Percentiles rank a stretch among this genome's conserved stretches.
Conservation (phyloP, 1,140 invertebrate genomes). For the Bombus picipes region DNA sequence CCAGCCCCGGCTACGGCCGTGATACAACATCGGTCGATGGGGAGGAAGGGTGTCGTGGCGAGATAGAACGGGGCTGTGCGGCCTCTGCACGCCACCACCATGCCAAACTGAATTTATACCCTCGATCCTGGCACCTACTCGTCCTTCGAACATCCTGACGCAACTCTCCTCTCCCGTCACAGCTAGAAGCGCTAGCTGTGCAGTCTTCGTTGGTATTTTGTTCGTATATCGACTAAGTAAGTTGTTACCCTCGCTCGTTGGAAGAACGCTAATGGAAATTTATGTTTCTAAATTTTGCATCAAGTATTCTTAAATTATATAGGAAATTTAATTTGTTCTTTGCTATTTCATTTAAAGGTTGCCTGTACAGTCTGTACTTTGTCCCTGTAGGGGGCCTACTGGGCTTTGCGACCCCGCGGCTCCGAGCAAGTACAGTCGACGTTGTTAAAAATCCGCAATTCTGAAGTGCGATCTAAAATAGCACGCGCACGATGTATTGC, state of each 20-base stretch:
- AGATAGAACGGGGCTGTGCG: constrained; percentile 32
- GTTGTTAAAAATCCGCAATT: background rate
- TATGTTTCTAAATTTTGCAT: background rate
- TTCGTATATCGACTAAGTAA: no score
- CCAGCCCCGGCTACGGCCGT: background rate
- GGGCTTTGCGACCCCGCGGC: background rate
- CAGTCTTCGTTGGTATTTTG: background rate
- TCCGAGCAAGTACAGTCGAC: background rate
- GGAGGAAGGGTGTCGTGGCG: constrained; percentile 37
- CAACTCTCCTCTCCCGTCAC: background rate
- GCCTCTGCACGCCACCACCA: constrained; percentile 25
- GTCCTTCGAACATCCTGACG: constrained; percentile 48
- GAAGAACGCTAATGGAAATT: background rate
- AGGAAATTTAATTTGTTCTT: background rate
- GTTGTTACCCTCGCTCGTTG: background rate
- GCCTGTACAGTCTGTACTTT: background rate
- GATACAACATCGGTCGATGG: background rate
- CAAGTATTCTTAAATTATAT: background rate
- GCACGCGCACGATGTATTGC: background rate
- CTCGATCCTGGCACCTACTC: constrained; percentile 44
- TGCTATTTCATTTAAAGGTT: background rate
- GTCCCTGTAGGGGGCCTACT: background rate
- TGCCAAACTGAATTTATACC: constrained; percentile 64
- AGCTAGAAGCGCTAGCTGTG: background rate
- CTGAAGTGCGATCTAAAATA: background rate